Base-by-base conservation (phyloP, 2,888 invertebrate genomes). In the Thysanoteuthis rhombus region DNA sequence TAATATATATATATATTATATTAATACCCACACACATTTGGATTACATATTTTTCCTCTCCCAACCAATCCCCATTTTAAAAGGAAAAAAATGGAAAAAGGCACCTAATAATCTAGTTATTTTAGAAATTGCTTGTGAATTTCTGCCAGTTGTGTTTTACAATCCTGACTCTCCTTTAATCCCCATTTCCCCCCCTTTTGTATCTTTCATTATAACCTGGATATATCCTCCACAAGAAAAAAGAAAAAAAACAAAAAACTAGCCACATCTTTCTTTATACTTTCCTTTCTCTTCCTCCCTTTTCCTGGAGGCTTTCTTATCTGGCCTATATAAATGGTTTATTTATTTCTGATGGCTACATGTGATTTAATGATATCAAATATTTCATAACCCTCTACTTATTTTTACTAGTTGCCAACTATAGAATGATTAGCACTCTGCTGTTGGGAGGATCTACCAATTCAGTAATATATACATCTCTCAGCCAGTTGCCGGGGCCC, bases 281-380 rank as follows among this genome's bases (percentile, higher is more conserved):
- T 40, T 45, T 52, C 10, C 92, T 38, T 45, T 47, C 16, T 38
- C 45, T 52, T 91, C 91, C 91, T 91, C 38, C 91, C 36, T 36
- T 42, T n/a, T 47, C 52, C 25, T 45, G 92, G 52, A 92, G 92
- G 92, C 92, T 92, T 40, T 38, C 92, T 42, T 47, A 92, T 47
- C 38, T 92, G 47, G 47, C 92, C 52, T 45, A 92, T 42, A 91
- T 91, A 42, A 91, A 39, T 91, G 91, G 91, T 91, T 52, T 92
- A 92, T 92, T 92, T 92, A 92, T 92, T 92, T 92, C 92, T 38
- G 47, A 92, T 92, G 92, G 92, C 92, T 92, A 45, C n/a, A 52
- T 92, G 92, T 92, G 92, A 92, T 92, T 92, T 92, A 45, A 92
- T 47, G 75, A 47, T 92, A 92, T 92, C n/a, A 45, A 42, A 47